phyloP scores from a whole-genome alignment of 2,113 vertebrate genomes.

The Gnathonemus longibarbis region DNA sequence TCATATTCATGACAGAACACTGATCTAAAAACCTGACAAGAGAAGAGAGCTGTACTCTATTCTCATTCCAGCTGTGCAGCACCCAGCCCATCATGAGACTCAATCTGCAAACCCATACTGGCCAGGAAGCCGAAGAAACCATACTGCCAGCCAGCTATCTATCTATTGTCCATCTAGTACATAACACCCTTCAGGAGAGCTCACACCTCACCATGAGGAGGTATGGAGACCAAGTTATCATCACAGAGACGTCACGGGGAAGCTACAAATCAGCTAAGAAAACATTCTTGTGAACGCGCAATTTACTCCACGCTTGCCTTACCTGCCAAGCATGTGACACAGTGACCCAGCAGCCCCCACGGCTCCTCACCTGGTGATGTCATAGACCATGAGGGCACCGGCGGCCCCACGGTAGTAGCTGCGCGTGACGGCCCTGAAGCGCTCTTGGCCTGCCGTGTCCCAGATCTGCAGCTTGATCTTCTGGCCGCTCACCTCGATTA shows the following conservation, averaged over 20 bases:
- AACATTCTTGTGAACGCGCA: background rate
- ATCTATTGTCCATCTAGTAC: background rate
- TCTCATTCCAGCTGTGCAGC: background rate
- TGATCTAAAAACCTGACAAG: background rate
- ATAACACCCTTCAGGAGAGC: background rate
- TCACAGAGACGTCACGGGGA: background rate
- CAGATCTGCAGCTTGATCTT: constrained; percentile 99
- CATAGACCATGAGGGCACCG: constrained; percentile 97
- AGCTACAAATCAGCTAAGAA: background rate
- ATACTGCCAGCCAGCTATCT: background rate
- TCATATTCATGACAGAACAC: background rate
- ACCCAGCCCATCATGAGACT: background rate
- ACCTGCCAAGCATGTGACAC: background rate
- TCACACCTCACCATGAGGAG: background rate
- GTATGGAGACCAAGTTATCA: background rate
- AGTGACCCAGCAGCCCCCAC: background rate
- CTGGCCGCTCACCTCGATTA: constrained; percentile 98
- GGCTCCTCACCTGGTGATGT: constrained; percentile 83
- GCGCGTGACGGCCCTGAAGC: constrained; percentile 94
- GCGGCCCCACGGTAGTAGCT: constrained; percentile 98
- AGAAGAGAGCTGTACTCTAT: background rate
- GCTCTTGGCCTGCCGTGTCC: constrained; percentile 97
- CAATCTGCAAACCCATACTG: background rate
- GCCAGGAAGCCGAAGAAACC: background rate
- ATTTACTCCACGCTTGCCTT: background rate